These are phyloP conservation scores for Eudyptes chrysolophus DNA, from an alignment of 2,113 vertebrate genomes.

Conservation along the genomic window DNA sequence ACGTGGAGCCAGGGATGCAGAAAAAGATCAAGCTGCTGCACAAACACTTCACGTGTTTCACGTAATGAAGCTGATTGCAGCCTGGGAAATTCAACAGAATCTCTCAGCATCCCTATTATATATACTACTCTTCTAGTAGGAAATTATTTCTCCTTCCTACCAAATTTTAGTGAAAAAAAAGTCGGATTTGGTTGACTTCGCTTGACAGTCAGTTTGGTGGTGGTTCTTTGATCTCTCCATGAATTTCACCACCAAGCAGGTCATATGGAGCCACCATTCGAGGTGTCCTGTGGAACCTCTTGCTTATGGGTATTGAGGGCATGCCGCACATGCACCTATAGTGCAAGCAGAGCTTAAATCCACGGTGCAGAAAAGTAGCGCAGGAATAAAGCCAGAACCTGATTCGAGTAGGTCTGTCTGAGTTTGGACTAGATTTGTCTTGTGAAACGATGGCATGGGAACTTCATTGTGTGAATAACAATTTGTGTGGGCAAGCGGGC, in stretches of 20 bases:
- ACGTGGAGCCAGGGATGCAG: not conserved
- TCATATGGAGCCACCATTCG: not conserved
- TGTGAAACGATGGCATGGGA: not conserved
- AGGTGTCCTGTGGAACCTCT: not conserved
- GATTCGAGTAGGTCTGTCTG: not conserved
- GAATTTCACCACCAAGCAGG: not conserved
- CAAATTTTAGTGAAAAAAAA: not conserved
- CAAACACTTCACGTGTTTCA: not conserved
- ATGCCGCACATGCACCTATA: accelerated
- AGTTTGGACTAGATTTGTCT: not conserved
- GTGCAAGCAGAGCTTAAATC: not conserved
- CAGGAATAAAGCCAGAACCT: not conserved
- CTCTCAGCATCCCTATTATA: not conserved
- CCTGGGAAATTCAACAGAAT: not conserved
- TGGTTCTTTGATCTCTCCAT: not conserved
- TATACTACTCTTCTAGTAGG: not conserved
- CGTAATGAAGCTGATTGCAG: not conserved
- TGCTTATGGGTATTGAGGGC: not conserved
- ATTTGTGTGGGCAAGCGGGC: accelerated
- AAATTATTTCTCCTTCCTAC: not conserved
- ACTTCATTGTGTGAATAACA: not conserved
- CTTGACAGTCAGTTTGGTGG: not conserved
- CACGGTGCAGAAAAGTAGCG: not conserved
- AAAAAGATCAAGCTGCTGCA: not conserved
- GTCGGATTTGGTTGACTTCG: not conserved